phyloP scores from a whole-genome alignment of 1,140 invertebrate genomes.

The Dinoponera quadriceps region DNA sequence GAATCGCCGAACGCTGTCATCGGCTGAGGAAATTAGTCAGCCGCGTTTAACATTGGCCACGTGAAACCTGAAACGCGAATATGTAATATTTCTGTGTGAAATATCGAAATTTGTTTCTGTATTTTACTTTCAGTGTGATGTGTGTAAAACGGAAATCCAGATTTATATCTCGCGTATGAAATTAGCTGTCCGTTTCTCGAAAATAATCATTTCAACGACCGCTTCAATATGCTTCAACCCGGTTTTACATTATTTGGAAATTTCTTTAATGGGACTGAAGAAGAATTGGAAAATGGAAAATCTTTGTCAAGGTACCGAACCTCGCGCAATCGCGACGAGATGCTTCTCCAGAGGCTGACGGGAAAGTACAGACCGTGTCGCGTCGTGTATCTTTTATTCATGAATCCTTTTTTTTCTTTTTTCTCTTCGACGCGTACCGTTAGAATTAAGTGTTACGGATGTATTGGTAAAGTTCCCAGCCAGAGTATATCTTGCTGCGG shows the following conservation, averaged over 20 bases:
- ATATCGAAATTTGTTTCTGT: background rate
- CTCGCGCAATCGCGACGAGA: conserved; percentile 50
- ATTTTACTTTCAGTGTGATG: background rate
- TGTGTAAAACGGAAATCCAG: background rate
- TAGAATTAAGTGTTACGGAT: conserved; percentile 54
- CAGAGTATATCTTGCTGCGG: conserved; percentile 43
- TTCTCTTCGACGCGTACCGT: conserved; percentile 10
- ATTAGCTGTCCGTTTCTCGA: conserved; percentile 8
- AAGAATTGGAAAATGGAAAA: conserved; percentile 43
- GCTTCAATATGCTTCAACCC: conserved; percentile 24
- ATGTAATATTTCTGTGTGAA: background rate
- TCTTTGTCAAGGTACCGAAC: conserved; percentile 44
- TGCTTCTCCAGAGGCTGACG: conserved; percentile 35
- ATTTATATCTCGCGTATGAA: background rate
- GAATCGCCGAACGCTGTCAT: background rate
- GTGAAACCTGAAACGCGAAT: background rate
- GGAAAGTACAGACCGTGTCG: conserved; percentile 42
- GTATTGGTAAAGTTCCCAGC: conserved; percentile 53
- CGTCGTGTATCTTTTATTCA: conserved; percentile 60
- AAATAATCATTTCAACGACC: conserved; percentile 44
- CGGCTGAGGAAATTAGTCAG: conserved; percentile 8
- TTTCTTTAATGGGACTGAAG: conserved; percentile 43
- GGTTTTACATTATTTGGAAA: conserved; percentile 27
- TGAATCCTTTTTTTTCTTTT: conserved; percentile 29
- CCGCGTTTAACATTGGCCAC: background rate